Percentiles rank a stretch among this genome's conserved stretches.
Conservation (phyloP, 2,113 vertebrate genomes). For the Nannobrachium achirus region DNA sequence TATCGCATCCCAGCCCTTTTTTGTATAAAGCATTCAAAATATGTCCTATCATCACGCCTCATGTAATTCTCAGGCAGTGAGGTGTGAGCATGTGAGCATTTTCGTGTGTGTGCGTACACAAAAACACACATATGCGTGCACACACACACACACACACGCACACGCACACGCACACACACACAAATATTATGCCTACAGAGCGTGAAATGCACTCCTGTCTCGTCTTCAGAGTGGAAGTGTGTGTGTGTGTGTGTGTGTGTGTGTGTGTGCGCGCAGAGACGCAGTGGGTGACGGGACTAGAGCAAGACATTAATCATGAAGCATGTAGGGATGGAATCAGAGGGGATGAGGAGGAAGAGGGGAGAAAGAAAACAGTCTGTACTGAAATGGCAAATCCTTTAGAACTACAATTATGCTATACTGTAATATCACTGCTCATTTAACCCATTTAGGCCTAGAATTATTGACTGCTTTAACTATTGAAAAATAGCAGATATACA, state of each 20-base stretch:
- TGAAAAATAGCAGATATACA: too few species aligned
- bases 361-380: conserved; percentile 22
- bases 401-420: background rate
- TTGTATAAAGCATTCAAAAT: background rate
- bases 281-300: conserved; percentile 49
- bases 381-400: conserved; percentile 13
- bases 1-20: too few species aligned
- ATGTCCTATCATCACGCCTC: background rate
- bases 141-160: background rate
- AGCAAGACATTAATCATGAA: conserved; percentile 55
- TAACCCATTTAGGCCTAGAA: too few species aligned
- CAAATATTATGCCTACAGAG: conserved; percentile 19
- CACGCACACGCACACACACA: background rate
- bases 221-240: conserved; percentile 1
- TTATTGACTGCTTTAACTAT: too few species aligned
- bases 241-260: conserved; percentile 26
- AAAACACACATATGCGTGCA: conserved; percentile 13
- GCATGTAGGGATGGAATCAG: conserved; percentile 9
- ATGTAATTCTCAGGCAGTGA: conserved; percentile 18
- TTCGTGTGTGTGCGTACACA: background rate
- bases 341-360: background rate
- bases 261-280: conserved; percentile 3
- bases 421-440: background rate
- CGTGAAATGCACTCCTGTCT: conserved; percentile 37
- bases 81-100: background rate